These are phyloP conservation scores for Lagodon rhomboides DNA, from an alignment of 2,797 vertebrate genomes.

Conservation along the genomic window DNA sequence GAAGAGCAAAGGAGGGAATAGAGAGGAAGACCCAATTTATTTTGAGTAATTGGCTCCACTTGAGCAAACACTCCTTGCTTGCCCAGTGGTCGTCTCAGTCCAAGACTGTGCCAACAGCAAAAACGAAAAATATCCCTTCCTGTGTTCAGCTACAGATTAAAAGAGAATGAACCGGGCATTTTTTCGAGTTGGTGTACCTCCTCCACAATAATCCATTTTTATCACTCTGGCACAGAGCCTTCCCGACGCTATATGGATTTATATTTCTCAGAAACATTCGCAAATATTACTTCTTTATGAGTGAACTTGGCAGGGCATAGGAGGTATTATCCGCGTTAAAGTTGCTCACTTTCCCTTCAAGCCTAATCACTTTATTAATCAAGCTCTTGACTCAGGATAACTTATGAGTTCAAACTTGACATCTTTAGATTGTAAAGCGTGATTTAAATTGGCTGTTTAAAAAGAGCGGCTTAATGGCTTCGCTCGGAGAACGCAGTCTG, in stretches of 20 bases:
- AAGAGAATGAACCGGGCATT: conserved; percentile 55
- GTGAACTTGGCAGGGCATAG: conserved; percentile 30
- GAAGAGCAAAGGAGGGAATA: conserved; percentile 70
- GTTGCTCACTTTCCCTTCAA: conserved; percentile 38
- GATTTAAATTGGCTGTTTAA: conserved; percentile 38
- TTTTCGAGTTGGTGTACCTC: conserved; percentile 43
- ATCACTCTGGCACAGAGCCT: conserved; percentile 41
- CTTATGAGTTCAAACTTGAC: conserved; percentile 38
- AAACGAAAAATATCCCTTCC: conserved; percentile 65
- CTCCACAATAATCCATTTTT: conserved; percentile 58
- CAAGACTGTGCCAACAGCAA: conserved; percentile 67
- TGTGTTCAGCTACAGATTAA: conserved; percentile 62
- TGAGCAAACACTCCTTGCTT: conserved; percentile 85
- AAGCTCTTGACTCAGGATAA: conserved; percentile 33
- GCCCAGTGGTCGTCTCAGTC: conserved; percentile 77
- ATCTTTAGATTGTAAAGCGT: conserved; percentile 23
- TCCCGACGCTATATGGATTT: conserved; percentile 41
- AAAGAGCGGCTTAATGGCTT: conserved; percentile 14
- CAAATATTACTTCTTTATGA: conserved; percentile 21
- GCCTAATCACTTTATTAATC: conserved; percentile 45
- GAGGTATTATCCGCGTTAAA: conserved; percentile 27
- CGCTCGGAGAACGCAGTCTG: conserved; percentile 9
- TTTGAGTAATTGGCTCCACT: conserved; percentile 89
- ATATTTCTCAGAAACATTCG: conserved; percentile 36
- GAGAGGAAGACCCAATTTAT: conserved; percentile 87